Evolutionary conservation across 2,888 invertebrate species (phyloP), one percentile per base, ranked within the genome.

Genomic region (Hipparchia sbordonii): DNA sequence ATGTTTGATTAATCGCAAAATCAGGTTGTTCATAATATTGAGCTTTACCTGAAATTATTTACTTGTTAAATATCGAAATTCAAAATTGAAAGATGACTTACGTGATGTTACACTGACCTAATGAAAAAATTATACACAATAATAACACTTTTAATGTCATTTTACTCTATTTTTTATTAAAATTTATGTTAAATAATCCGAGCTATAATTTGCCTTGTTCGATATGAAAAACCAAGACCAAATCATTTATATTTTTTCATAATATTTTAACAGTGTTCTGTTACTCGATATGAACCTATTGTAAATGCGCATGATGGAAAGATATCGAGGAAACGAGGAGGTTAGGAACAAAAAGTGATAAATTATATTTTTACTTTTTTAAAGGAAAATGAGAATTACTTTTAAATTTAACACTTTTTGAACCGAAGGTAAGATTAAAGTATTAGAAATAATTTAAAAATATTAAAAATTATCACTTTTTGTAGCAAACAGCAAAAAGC

Each of bases 211-310:
- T 76, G 80, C 48, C 48, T 54, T 10, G 52, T 70, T 51, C 56
- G 65, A 39, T 59, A 73, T 51, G 61, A 33, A 60, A 70, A 61
- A 57, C 66, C 39, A 39, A 39, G 5, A 39, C 5, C 56, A 54
- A 67, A 57, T 60, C 80, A 83, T 84, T 86, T 87, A 23, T 23
- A 23, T 23, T 23, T 23, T 23, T 23, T 23, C 23, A 0, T 23
- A 85, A 88, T 89, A 85, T 80, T 75, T 78, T 79, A 80, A 67
- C 62, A 10, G 48, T 82, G 84, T 81, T 71, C 80, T 83, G 83
- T 87, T 87, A 88, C 87, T 79, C 83, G 85, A 85, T 90, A 88
- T 87, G 85, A 82, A 75, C 76, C 85, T 81, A 90, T 91, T 91
- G 89, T 87, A 78, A 82, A 85, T 84, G 84, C 86, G 82, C 77